Evolutionary conservation across 2,888 invertebrate species (phyloP).

Genomic region (Morpho achilles): DNA sequence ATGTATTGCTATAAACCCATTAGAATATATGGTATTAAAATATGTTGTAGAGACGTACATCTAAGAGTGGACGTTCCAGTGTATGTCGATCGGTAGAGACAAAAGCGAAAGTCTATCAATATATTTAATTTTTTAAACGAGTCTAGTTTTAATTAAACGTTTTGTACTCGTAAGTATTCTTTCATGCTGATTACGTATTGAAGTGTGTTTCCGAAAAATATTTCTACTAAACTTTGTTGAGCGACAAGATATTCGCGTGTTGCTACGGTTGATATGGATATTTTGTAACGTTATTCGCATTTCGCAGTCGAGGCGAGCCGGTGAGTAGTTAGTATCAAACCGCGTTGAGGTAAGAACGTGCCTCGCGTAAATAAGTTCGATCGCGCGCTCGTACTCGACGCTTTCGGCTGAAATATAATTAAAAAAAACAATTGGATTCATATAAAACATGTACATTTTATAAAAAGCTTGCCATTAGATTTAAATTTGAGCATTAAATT

Average conservation of each 20-base stretch:
- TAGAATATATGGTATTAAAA: too few species aligned
- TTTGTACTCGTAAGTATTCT: too few species aligned
- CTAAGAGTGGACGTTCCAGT: too few species aligned
- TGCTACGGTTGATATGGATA: conserved; percentile 24
- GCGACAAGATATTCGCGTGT: conserved; percentile 28
- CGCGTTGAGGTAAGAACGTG: conserved; percentile 49
- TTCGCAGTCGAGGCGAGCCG: conserved; percentile 7
- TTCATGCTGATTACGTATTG: too few species aligned
- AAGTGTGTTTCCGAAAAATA: conserved; percentile 14
- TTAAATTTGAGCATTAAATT: conserved; percentile 5
- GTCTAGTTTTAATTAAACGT: too few species aligned
- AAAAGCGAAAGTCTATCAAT: too few species aligned
- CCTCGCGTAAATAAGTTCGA: conserved; percentile 27
- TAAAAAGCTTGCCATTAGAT: conserved; percentile 13
- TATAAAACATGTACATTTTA: conserved; percentile 26
- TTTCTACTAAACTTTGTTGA: conserved; percentile 24
- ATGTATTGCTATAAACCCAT: too few species aligned
- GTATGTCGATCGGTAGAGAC: too few species aligned
- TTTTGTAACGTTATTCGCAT: conserved; percentile 9
- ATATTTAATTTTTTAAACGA: too few species aligned
- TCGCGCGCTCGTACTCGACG: conserved; percentile 46
- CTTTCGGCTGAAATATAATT: conserved; percentile 18
- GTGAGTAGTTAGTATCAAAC: conserved; percentile 49
- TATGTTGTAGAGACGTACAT: too few species aligned
- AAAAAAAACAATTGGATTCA: conserved; percentile 30